Percentiles rank a stretch among this genome's conserved stretches.
Evolutionary conservation across 1,140 invertebrate species (phyloP).

Genomic region (Mercenaria mercenaria): DNA sequence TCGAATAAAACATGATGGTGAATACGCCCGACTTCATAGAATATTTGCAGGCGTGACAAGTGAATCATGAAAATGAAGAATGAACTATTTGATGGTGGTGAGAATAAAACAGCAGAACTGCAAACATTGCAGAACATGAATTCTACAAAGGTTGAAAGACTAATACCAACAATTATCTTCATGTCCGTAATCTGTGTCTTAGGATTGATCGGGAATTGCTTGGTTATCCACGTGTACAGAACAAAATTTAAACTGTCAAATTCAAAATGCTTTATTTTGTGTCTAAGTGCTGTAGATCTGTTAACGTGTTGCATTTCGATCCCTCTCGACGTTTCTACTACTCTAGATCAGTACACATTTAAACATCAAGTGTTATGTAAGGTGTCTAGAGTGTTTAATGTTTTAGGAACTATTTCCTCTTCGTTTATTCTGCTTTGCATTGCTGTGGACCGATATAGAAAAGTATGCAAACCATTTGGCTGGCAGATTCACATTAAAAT

Average conservation of each 20-base stretch:
- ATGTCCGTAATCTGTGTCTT: slow-evolving; percentile 1
- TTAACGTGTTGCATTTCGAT: slow-evolving; percentile 38
- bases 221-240: slow-evolving; percentile 58
- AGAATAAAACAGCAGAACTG: no score
- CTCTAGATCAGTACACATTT: slow-evolving; percentile 33
- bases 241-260: slow-evolving; percentile 25
- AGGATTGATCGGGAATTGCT: slow-evolving; percentile 50
- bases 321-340: slow-evolving; percentile 11
- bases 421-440: slow-evolving; percentile 27
- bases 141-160: not conserved
- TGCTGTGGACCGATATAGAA: slow-evolving; percentile 38
- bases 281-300: slow-evolving; percentile 35
- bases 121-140: slow-evolving; percentile 44
- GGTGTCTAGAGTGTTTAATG: slow-evolving; percentile 28
- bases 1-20: no score
- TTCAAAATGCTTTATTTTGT: slow-evolving; percentile 22
- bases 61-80: no score
- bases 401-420: slow-evolving; percentile 7
- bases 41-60: no score
- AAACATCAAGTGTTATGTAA: slow-evolving; percentile 15
- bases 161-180: slow-evolving; percentile 42
- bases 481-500: slow-evolving; percentile 29
- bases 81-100: no score
- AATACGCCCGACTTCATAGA: no score
- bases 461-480: slow-evolving; percentile 44